Evolutionary conservation across 2,888 invertebrate genomes (phyloP).

Genomic region (Buathra laborator): DNA sequence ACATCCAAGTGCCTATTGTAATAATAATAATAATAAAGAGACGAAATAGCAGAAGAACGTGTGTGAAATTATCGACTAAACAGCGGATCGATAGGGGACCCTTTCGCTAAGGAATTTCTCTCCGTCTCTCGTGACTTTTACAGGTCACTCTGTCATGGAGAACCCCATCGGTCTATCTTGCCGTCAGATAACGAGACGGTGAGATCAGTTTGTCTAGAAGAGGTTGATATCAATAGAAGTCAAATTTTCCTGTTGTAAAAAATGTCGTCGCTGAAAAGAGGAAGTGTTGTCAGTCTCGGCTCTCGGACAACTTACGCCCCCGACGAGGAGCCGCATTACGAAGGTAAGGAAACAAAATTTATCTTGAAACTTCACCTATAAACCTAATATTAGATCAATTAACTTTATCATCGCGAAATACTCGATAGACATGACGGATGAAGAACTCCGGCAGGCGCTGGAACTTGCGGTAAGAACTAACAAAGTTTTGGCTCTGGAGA

Average conservation of each 20-base stretch:
- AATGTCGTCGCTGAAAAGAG: conserved; percentile 69
- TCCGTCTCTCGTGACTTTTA: not conserved
- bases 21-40: conserved; percentile 22
- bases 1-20: conserved; percentile 5
- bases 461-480: conserved; percentile 73
- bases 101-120: conserved; percentile 10
- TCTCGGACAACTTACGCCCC: conserved; percentile 60
- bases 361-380: not conserved
- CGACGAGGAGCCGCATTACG: conserved; percentile 71
- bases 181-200: not conserved
- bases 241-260: conserved; percentile 23
- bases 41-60: conserved; percentile 33
- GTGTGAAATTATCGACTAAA: conserved; percentile 64
- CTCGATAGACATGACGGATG: conserved; percentile 75
- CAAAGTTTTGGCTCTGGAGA: conserved; percentile 85
- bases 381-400: not conserved
- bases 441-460: conserved; percentile 73
- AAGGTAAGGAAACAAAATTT: conserved; percentile 64
- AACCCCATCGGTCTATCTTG: conserved; percentile 10
- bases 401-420: conserved; percentile 32
- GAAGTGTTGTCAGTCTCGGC: conserved; percentile 66
- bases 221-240: not conserved
- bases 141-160: conserved; percentile 15
- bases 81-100: conserved; percentile 51
- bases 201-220: conserved; percentile 1